Base-by-base conservation (phyloP, 2,888 invertebrate species). In the Bibio marci region DNA sequence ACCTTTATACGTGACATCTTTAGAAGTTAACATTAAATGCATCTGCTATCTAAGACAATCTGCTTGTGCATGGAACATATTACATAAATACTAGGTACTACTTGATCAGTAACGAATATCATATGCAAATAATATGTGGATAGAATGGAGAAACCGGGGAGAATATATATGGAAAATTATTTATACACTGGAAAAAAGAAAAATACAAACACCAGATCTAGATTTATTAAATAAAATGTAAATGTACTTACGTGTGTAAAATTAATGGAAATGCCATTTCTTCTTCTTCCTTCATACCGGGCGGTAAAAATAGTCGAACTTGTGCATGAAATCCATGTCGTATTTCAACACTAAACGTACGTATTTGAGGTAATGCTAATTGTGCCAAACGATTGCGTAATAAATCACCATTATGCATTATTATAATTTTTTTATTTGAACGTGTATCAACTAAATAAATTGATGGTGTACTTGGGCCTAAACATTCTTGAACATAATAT, bases 241-340 rank as follows among this genome's bases (percentile, higher is more conserved):
- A 6, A 22, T 22, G 8, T 46, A 70, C 85, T 77, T 67, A 90
- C 87, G 88, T 77, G 51, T 85, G 73, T 4, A 91, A 59, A 3
- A 91, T 71, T 13, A 91, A 58, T 1, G 91, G 88, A 49, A 81
- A 76, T 1, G 79, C 76, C 41, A 81, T 69, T 52, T 82, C 82
- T 48, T 87, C 86, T 33, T 83, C 78, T 52, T 87, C 82, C 47
- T 82, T 69, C 52, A 88, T 70, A 7, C 80, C 77, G 1, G 88
- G 86, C 0, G 92, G 92, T 30, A 90, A 63, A 39, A 76, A 72
- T 4, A 92, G 64, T 25, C 82, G 71, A 2, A 87, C 88, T 53
- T 78, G 75, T 6, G 80, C 78, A 49, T 71, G 70, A 50, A 71
- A 75, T 7, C 76, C 77, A 47, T 71, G 69, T 30, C 71, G 67